These are phyloP conservation scores for Scaptomyza tumidula DNA, from an alignment of 2,888 invertebrate genomes.

Conservation along the genomic window DNA sequence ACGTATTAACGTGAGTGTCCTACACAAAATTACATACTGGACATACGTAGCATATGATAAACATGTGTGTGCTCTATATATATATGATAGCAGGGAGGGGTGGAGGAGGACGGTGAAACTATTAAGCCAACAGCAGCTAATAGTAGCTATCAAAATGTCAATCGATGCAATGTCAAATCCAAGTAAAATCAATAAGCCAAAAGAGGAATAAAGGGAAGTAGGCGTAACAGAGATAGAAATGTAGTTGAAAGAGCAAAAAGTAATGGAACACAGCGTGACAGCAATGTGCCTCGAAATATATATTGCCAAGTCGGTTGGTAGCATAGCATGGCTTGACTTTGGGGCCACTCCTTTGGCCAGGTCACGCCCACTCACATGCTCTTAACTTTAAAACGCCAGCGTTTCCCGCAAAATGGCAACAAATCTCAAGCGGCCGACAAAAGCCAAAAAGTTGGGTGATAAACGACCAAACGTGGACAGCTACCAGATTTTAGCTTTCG, in stretches of 20 bases:
- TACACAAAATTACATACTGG: conserved; percentile 32
- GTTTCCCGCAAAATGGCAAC: conserved; percentile 47
- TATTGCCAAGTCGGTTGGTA: conserved; percentile 7
- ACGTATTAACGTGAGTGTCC: conserved; percentile 58
- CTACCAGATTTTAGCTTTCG: conserved; percentile 10
- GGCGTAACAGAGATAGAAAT: neutral
- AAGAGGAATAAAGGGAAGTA: neutral
- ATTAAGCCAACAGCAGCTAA: conserved; percentile 17
- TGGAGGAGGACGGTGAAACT: conserved; percentile 10
- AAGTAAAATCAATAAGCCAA: conserved; percentile 34
- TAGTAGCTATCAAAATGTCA: conserved; percentile 56
- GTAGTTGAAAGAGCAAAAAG: conserved; percentile 1
- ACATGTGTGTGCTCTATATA: conserved; percentile 19
- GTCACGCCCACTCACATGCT: conserved; percentile 43
- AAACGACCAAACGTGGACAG: conserved; percentile 20
- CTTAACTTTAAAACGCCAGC: conserved; percentile 44
- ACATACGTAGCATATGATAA: conserved; percentile 34
- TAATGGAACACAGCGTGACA: conserved; percentile 43
- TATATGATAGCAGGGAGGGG: neutral
- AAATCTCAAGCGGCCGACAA: conserved; percentile 43
- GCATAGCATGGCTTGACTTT: neutral
- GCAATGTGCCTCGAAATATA: conserved; percentile 16
- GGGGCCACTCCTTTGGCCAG: conserved; percentile 40
- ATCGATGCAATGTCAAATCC: conserved; percentile 67
- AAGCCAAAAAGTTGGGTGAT: conserved; percentile 31